Evolutionary conservation across 37 sponge, comb jelly and placozoan species (phyloP), one percentile per base, ranked within the genome.

Genomic region (Aphrocallistes beatrix): DNA sequence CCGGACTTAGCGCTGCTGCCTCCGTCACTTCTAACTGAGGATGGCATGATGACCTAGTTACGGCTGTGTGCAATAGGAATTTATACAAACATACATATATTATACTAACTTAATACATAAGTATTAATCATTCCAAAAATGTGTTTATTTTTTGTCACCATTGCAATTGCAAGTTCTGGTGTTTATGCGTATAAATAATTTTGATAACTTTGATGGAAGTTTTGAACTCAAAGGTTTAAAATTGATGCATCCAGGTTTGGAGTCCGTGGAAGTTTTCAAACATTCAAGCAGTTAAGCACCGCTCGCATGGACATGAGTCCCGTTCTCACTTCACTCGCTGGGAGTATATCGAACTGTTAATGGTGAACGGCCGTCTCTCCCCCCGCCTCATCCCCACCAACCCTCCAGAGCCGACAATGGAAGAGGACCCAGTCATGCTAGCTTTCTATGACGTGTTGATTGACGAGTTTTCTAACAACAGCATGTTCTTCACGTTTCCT

Each of bases 371-470:
- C 34, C 75, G 75, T 60, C 75, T 60, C 17, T 60, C 75, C 34
- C 75, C 75, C 32, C 75, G 34, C 8, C 75, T 60, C 6, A 13
- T 60, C 17, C 89, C 82, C 21, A 37, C 51, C 0, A 82, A 90
- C 40, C 82, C 87, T 25, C 75, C 10, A 6, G 75, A 60, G 34
- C 75, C 3, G 75, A 60, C 75, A 6, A 23, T 36, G 30, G 39
- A 85, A 81, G 91, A 91, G 69, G 88, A 88, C 51, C 51, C 37
- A 9, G 39, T 38, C 0, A 87, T 88, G 8, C 38, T 91, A 38
- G 91, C 91, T 21, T 85, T 91, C 83, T 91, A 88, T 86, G 91
- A 91, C 42, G 49, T 42, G 23, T 21, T 87, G 25, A 81, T 87
- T 19, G 75, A 60, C 34, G 75, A 60, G 6, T 60, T 60, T 30